Conservation (phyloP, 2,888 invertebrate genomes). For the Tridacna crocea region DNA sequence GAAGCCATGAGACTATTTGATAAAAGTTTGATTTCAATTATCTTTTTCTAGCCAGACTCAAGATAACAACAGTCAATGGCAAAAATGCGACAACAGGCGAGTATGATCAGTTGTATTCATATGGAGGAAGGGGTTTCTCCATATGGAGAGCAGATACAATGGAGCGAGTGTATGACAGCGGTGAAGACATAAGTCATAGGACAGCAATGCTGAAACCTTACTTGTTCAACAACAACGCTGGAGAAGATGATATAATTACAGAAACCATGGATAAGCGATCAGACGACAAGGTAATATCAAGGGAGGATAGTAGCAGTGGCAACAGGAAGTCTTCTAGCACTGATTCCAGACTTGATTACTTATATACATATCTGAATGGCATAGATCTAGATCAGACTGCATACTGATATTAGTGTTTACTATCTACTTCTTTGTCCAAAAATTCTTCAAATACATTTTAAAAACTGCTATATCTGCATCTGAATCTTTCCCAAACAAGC, state of each 20-base stretch:
- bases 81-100: slow-evolving; percentile 45
- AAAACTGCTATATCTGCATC: no score
- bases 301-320: no score
- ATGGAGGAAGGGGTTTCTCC: slow-evolving; percentile 69
- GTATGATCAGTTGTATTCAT: slow-evolving; percentile 63
- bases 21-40: not conserved
- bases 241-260: not conserved
- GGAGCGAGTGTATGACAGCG: slow-evolving; percentile 67
- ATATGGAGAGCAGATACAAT: slow-evolving; percentile 61
- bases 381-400: no score
- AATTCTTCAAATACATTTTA: no score
- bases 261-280: slow-evolving; percentile 64
- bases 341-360: no score
- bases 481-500: no score
- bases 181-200: slow-evolving; percentile 51
- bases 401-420: no score
- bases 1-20: no score
- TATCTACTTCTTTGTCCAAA: no score
- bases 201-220: slow-evolving; percentile 41
- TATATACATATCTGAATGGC: no score
- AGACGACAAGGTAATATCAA: slow-evolving; percentile 63
- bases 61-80: slow-evolving; percentile 62
- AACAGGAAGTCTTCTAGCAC: not conserved
- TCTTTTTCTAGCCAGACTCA: slow-evolving; percentile 62
- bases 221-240: slow-evolving; percentile 65